phyloP scores from a whole-genome alignment of 2,797 vertebrate species.

The Pseudocheirus occidentalis region DNA sequence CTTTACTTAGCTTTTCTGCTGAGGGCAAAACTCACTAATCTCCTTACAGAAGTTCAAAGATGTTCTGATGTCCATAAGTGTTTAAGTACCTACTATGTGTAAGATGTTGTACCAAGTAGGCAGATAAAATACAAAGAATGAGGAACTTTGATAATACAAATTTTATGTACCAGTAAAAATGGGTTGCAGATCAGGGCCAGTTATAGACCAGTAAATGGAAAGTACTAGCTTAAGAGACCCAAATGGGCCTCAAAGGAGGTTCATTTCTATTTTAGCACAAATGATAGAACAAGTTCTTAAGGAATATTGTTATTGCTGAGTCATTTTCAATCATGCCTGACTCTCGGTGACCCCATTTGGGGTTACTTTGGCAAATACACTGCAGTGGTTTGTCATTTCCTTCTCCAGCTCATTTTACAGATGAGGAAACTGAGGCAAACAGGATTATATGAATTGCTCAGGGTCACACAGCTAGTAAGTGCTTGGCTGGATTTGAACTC shows the following conservation, averaged over 20 bases:
- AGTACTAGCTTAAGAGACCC: background rate
- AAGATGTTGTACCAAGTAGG: background rate
- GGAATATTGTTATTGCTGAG: background rate
- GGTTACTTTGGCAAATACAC: background rate
- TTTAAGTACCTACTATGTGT: background rate
- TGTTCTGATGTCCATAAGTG: background rate
- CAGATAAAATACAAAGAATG: background rate
- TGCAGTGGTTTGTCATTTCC: background rate
- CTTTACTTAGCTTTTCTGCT: background rate
- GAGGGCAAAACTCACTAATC: background rate
- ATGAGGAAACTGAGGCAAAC: background rate
- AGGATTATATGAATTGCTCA: background rate
- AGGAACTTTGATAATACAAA: background rate
- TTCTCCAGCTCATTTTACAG: background rate
- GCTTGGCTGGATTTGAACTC: background rate
- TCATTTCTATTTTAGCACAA: background rate
- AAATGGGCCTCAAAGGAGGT: background rate
- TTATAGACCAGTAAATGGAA: background rate
- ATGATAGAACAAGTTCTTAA: background rate
- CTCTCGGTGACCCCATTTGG: background rate
- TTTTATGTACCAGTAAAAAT: background rate
- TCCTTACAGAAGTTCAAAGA: background rate
- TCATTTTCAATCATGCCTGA: background rate
- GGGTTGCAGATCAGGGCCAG: background rate
- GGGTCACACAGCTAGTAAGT: background rate